Conservation (phyloP, 2,888 invertebrate species). For the Agrypnus murinus region DNA sequence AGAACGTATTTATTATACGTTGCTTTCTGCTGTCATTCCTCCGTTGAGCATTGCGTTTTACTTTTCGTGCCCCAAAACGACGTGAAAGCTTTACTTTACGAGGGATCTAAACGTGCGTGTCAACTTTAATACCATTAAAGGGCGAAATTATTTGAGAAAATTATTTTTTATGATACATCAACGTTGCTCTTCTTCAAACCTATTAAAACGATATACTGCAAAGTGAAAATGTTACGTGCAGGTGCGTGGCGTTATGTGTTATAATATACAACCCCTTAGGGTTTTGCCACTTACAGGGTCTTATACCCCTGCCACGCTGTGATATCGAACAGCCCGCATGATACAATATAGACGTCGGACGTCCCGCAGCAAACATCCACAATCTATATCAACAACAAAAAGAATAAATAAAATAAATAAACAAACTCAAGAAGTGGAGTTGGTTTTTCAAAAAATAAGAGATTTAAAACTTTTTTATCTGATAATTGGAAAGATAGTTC, state of each 20-base stretch:
- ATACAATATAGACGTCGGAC: constrained; percentile 49
- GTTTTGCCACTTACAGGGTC: constrained; percentile 53
- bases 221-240: constrained; percentile 57
- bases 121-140: constrained; percentile 45
- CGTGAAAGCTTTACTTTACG: constrained; percentile 44
- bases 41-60: constrained; percentile 33
- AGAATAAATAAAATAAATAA: constrained; percentile 11
- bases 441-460: constrained; percentile 1
- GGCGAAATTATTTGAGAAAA: constrained; percentile 41
- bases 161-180: constrained; percentile 48
- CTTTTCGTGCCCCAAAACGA: constrained; percentile 26
- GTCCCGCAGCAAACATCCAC: constrained; percentile 40
- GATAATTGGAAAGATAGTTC: constrained; percentile 14
- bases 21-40: constrained; percentile 20
- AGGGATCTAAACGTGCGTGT: constrained; percentile 41
- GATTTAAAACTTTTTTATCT: constrained; percentile 14
- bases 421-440: constrained; percentile 3
- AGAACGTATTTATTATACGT: constrained; percentile 7
- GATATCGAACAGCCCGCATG: constrained; percentile 51
- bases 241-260: constrained; percentile 52
- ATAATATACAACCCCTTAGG: constrained; percentile 57
- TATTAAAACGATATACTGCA: constrained; percentile 60
- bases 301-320: constrained; percentile 45
- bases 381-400: constrained; percentile 15
- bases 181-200: constrained; percentile 51